Percentiles rank a stretch among this genome's conserved stretches.
Evolutionary conservation across 2,797 vertebrate species (phyloP).

Genomic region (Steatocranus sp.): DNA sequence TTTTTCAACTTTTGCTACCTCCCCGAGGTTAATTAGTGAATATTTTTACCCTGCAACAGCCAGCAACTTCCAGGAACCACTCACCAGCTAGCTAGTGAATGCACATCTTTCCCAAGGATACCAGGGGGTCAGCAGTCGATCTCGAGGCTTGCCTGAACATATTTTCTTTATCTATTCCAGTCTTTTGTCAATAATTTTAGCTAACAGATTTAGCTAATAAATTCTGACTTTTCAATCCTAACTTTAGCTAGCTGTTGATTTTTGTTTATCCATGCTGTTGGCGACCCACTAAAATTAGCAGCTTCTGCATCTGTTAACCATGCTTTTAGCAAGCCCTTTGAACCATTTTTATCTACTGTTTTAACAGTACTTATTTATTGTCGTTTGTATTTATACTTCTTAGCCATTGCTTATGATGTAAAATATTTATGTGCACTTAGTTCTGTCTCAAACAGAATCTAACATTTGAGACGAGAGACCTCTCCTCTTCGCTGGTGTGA

Average conservation of each 20-base stretch:
- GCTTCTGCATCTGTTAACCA: not conserved
- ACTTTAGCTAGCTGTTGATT: not conserved
- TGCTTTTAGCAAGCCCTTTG: not conserved
- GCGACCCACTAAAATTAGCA: not conserved
- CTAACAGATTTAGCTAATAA: not conserved
- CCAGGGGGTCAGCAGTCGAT: not conserved
- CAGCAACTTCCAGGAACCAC: not conserved
- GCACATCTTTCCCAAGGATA: not conserved
- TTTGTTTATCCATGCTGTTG: not conserved
- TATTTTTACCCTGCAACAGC: not conserved
- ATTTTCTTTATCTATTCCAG: not conserved
- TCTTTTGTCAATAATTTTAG: not conserved
- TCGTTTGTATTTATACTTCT: not conserved
- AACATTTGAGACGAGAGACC: not conserved
- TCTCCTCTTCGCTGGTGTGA: not conserved
- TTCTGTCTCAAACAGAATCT: constrained; percentile 6
- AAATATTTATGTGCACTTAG: not conserved
- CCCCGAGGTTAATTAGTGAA: not conserved
- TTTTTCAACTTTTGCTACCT: not conserved
- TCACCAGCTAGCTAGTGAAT: not conserved
- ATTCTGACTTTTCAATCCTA: not conserved
- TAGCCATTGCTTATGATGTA: not conserved
- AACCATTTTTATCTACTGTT: not conserved
- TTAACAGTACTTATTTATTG: not conserved
- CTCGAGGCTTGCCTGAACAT: not conserved